These are phyloP conservation scores for Meriones psammophilus DNA, from an alignment of 2,797 vertebrate genomes.

Conservation along the genomic window DNA sequence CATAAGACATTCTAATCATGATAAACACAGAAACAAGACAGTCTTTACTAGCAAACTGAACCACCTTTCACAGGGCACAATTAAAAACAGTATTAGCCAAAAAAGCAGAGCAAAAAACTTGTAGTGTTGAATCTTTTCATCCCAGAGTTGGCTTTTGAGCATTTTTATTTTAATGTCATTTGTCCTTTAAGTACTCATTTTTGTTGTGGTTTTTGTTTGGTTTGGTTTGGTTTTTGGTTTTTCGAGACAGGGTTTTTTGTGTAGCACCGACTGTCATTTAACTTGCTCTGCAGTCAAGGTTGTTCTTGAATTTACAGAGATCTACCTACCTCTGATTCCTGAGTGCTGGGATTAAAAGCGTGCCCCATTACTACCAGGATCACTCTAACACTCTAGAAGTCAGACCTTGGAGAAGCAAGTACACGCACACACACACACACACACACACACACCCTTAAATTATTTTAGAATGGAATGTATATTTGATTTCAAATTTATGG, in stretches of 20 bases:
- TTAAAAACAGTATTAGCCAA: not conserved
- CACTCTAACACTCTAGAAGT: not conserved
- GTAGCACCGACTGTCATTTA: not conserved
- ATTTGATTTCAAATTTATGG: constrained; percentile 13
- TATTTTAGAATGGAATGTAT: too few species aligned
- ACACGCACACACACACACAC: too few species aligned
- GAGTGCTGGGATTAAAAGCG: not conserved
- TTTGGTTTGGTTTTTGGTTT: not conserved
- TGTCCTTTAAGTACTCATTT: not conserved
- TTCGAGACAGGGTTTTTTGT: not conserved
- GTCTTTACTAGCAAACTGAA: not conserved
- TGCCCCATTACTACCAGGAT: not conserved
- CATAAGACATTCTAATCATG: not conserved
- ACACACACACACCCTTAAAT: too few species aligned
- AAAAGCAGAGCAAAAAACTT: not conserved
- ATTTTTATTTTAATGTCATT: too few species aligned
- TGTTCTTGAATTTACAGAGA: not conserved
- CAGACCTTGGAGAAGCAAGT: not conserved
- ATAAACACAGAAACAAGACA: not conserved
- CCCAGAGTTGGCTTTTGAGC: not conserved
- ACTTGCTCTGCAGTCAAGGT: not conserved
- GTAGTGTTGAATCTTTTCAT: not conserved
- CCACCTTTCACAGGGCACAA: not conserved
- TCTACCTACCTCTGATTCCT: not conserved
- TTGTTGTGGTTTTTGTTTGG: too few species aligned